Conservation (phyloP, 2,113 vertebrate species). For the Onychostruthus taczanowskii region DNA sequence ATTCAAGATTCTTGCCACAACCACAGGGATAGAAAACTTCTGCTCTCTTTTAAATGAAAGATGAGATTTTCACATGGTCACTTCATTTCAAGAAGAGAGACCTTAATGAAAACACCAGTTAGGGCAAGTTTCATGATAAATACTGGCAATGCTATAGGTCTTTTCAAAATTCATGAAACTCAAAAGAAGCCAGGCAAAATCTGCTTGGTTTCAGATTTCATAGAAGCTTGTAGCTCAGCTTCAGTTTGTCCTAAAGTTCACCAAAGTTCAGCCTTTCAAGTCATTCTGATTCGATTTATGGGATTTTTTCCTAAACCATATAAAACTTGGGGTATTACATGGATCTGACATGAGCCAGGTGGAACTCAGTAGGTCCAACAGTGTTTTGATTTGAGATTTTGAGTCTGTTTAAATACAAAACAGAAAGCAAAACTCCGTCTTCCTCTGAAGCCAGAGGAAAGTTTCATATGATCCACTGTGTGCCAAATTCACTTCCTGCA, state of each 20-base stretch:
- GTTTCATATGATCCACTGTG: neutral
- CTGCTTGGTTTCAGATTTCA: constrained; percentile 40
- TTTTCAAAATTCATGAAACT: constrained; percentile 23
- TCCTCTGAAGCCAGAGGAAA: neutral
- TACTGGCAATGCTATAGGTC: neutral
- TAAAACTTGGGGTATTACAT: constrained; percentile 27
- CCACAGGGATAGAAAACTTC: neutral
- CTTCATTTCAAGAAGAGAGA: neutral
- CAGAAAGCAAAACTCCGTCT: constrained; percentile 6
- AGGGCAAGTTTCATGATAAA: neutral
- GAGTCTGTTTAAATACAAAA: constrained; percentile 36
- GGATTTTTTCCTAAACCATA: neutral
- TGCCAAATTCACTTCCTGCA: neutral
- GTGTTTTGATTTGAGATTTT: constrained; percentile 29
- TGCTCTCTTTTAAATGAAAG: neutral
- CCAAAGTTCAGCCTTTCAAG: constrained; percentile 42
- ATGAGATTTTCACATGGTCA: neutral
- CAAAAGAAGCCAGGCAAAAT: constrained; percentile 33
- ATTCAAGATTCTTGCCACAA: neutral
- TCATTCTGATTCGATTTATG: constrained; percentile 6
- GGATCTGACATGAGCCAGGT: constrained; percentile 45
- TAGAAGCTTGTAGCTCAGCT: neutral
- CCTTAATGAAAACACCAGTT: neutral
- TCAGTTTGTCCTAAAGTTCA: constrained; percentile 42
- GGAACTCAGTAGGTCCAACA: neutral